Evolutionary conservation across 1,140 invertebrate genomes (phyloP).

Genomic region (Schlechtendalia chinensis): DNA sequence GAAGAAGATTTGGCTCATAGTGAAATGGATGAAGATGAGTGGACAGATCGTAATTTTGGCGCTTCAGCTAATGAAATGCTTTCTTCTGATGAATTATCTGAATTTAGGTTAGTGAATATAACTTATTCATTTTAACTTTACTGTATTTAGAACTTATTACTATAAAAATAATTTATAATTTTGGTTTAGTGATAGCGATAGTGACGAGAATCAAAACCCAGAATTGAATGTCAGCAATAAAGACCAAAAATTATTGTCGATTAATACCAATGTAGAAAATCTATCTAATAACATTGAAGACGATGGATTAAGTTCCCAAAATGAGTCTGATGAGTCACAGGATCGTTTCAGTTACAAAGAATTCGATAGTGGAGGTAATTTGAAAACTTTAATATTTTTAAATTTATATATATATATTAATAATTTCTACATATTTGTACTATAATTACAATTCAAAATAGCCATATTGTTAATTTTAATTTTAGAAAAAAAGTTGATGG

Average conservation of each 20-base stretch:
- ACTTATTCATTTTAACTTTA: not conserved
- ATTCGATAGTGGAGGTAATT: constrained; percentile 65
- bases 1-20: constrained; percentile 49
- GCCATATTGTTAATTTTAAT: no score
- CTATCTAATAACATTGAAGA: constrained; percentile 53
- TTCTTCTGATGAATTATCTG: constrained; percentile 72
- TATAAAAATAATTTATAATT: not conserved
- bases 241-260: constrained; percentile 17
- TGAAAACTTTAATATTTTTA: constrained; percentile 28
- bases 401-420: not conserved
- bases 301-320: constrained; percentile 54
- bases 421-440: not conserved
- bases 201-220: constrained; percentile 27
- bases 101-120: constrained; percentile 60
- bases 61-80: constrained; percentile 69
- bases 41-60: constrained; percentile 88
- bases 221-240: constrained; percentile 26
- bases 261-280: constrained; percentile 7
- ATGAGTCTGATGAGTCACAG: constrained; percentile 63
- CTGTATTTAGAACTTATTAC: not conserved
- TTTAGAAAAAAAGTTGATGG: no score
- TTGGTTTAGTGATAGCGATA: constrained; percentile 41
- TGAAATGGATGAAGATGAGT: constrained; percentile 89
- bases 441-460: no score
- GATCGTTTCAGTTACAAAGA: constrained; percentile 63